Evolutionary conservation across 2,888 invertebrate genomes (phyloP), one percentile per base, ranked within the genome.

Genomic region (Nemotelus pantherinus): DNA sequence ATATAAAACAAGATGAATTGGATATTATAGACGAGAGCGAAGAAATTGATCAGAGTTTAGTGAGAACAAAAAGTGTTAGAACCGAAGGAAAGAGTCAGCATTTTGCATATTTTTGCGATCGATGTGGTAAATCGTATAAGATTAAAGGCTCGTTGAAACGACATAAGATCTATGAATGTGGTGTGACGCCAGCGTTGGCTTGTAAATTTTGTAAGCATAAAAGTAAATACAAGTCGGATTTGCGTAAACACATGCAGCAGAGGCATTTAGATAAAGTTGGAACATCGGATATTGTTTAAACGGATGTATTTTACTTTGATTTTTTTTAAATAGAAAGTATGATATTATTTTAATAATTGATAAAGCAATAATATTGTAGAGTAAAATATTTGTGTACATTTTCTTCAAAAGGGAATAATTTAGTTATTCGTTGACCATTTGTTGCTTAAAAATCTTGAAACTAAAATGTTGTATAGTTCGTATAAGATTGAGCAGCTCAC

Each of bases 91-190:
- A 9, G 7, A 5, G 7, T 6, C 25, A 47, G 47, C 2, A 39
- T 57, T 44, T 70, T 44, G 60, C 89, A 76, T 90, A 90, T 85
- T 90, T 89, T 80, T 93, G 93, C 88, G 90, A 89, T 83, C 90
- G 89, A 83, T 95, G 95, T 87, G 93, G 93, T 81, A 95, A 95
- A 88, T 90, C 92, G 83, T 95, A 95, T 90, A 93, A 92, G 88
- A 92, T 92, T 87, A 93, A 93, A 84, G 93, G 93, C 82, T 93
- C 93, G 80, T 89, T 94, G 83, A 92, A 92, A 85, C 90, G 94
- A 78, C 94, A 94, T 86, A 89, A 92, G 83, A 92, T 91, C 84
- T 92, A 93, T 87, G 94, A 94, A 85, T 94, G 94, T 84, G 87
- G 87, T 2, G 84, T 87, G 2, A 84, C 84, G 50, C 87, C 87